These are phyloP conservation scores for Drosophila elegans DNA, from an alignment of 1,140 invertebrate species.

Conservation along the genomic window DNA sequence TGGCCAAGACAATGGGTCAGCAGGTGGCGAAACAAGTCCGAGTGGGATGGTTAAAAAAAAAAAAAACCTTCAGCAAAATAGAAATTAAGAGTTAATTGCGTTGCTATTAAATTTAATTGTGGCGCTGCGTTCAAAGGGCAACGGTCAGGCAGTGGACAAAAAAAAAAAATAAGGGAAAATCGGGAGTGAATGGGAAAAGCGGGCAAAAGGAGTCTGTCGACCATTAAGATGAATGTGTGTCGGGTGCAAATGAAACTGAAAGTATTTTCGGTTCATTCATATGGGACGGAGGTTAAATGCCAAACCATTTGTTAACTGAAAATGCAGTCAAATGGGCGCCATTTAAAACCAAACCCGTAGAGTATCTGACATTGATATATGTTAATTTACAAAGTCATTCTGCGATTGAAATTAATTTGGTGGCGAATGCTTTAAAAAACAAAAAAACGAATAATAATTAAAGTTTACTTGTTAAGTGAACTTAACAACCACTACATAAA, in stretches of 20 bases:
- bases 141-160: slow-evolving; percentile 18
- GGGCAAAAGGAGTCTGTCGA: slow-evolving; percentile 13
- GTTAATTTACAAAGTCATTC: not conserved
- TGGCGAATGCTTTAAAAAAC: not conserved
- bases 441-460: not conserved
- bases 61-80: slow-evolving; percentile 58
- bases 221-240: slow-evolving; percentile 45
- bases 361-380: slow-evolving; percentile 5
- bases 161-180: not conserved
- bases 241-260: slow-evolving; percentile 47
- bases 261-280: slow-evolving; percentile 29
- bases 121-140: slow-evolving; percentile 54
- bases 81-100: slow-evolving; percentile 81
- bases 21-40: slow-evolving; percentile 22
- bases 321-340: slow-evolving; percentile 16
- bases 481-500: too few species aligned
- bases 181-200: slow-evolving; percentile 13
- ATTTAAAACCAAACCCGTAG: not conserved
- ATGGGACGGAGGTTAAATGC: slow-evolving; percentile 18
- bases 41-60: slow-evolving; percentile 30
- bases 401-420: not conserved
- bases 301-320: slow-evolving; percentile 39
- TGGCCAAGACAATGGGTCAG: slow-evolving; percentile 60
- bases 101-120: slow-evolving; percentile 82
- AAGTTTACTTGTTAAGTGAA: not conserved